Evolutionary conservation across 2,797 vertebrate species (phyloP), one percentile per base, ranked within the genome.

Genomic region (Delichon dasypus): DNA sequence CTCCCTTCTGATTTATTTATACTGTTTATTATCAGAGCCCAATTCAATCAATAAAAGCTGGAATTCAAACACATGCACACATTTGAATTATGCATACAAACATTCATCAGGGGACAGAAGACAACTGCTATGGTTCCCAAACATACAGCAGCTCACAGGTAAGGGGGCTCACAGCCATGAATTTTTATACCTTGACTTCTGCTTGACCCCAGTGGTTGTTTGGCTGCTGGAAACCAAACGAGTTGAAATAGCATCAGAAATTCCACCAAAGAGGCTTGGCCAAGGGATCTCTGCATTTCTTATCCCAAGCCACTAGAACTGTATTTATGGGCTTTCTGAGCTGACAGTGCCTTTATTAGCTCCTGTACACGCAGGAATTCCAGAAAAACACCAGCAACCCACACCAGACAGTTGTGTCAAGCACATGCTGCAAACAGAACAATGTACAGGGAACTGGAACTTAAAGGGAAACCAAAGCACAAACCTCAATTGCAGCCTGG

Each of bases 111-210:
- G 55, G 78, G 82, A 32, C 13, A n/a, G 3, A 82, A 47, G 66
- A 75, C 85, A 65, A 32, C 58, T 62, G 54, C 50, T 30, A 5
- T 4, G 62, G 50, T 12, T 66, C 83, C 88, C 21, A 84, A 81
- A 76, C 6, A 4, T 16, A 74, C 10, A 34, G 48, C 51, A 73
- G 54, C 57, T 51, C 34, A 25, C 2, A 75, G 68, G 74, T 76
- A 48, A 79, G 38, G 61, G 73, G 27, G 32, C 54, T 70, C 54
- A 67, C 1, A 64, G 81, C 5, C 4, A 47, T 64, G 25, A 40
- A 87, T 91, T 94, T 91, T 93, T 77, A 89, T 85, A 93, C 90
- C 85, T 92, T 91, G 90, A 95, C 96, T 96, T 93, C 16, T 82
- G 73, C 32, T 85, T 95, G 87, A 97, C 94, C 95, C 42, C 67